A percentile compares a stretch with the other conserved stretches of the same genome.
Evolutionary conservation across 2,113 vertebrate genomes (phyloP).

Genomic region (Anthoscopus minutus): DNA sequence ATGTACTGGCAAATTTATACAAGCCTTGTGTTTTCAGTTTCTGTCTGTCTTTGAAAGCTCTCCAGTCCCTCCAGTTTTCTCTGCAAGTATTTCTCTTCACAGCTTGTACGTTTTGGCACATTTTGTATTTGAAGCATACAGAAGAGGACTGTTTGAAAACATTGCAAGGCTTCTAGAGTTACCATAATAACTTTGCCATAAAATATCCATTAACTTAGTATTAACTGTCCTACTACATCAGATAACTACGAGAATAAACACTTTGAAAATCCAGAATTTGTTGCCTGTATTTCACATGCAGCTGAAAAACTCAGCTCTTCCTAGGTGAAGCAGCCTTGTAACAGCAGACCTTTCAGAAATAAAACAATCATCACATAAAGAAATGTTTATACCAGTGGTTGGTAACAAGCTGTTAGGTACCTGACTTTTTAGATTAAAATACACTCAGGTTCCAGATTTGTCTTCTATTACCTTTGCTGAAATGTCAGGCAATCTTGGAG

Average conservation of each 20-base stretch:
- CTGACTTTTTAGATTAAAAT: neutral
- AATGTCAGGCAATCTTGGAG: neutral
- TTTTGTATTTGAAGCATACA: neutral
- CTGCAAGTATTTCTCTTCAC: neutral
- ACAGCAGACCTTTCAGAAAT: neutral
- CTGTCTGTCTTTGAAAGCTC: neutral
- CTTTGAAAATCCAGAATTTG: neutral
- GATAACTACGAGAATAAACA: neutral
- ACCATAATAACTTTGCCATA: constrained; percentile 23
- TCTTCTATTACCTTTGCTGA: neutral
- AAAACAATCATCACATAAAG: neutral
- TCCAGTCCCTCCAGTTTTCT: neutral
- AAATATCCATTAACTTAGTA: constrained; percentile 38
- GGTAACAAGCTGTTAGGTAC: neutral
- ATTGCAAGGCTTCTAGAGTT: neutral
- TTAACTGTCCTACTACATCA: constrained; percentile 20
- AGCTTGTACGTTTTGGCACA: constrained; percentile 1
- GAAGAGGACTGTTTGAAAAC: neutral
- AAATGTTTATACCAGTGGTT: neutral
- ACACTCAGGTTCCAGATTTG: neutral
- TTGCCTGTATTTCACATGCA: neutral
- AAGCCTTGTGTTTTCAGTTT: neutral
- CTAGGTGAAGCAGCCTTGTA: neutral
- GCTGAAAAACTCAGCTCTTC: neutral
- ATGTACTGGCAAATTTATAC: neutral